phyloP scores from a whole-genome alignment of 2,113 vertebrate species.

The Chunga burmeisteri region DNA sequence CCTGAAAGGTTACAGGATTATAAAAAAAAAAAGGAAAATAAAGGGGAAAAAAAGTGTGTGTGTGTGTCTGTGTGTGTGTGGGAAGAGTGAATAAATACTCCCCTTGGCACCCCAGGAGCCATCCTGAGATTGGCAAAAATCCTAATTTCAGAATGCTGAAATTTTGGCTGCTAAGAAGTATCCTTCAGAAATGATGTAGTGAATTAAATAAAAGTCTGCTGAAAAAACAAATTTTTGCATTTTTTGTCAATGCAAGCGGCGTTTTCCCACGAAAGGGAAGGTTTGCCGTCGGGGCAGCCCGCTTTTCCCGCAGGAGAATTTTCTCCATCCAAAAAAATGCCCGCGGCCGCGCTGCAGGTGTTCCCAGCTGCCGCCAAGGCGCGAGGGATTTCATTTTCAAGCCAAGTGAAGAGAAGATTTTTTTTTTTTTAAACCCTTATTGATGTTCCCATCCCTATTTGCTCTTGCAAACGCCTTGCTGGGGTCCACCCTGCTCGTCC shows the following conservation, averaged over 20 bases:
- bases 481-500: background rate
- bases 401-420: background rate
- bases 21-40: background rate
- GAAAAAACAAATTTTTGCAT: background rate
- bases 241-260: background rate
- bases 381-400: background rate
- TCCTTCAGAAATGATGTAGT: background rate
- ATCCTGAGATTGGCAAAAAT: background rate
- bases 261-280: background rate
- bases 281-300: background rate
- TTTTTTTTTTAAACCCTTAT: background rate
- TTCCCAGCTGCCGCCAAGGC: background rate
- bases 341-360: background rate
- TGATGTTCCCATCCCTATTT: background rate
- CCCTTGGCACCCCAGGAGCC: background rate
- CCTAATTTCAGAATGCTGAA: background rate
- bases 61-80: background rate
- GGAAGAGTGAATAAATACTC: constrained; percentile 31
- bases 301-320: background rate
- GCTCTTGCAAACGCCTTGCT: background rate
- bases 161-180: background rate
- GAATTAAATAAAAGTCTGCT: background rate
- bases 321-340: background rate
- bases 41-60: background rate
- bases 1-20: constrained; percentile 42